phyloP scores from a whole-genome alignment of 2,888 invertebrate species.

The Ormyrus rosae region DNA sequence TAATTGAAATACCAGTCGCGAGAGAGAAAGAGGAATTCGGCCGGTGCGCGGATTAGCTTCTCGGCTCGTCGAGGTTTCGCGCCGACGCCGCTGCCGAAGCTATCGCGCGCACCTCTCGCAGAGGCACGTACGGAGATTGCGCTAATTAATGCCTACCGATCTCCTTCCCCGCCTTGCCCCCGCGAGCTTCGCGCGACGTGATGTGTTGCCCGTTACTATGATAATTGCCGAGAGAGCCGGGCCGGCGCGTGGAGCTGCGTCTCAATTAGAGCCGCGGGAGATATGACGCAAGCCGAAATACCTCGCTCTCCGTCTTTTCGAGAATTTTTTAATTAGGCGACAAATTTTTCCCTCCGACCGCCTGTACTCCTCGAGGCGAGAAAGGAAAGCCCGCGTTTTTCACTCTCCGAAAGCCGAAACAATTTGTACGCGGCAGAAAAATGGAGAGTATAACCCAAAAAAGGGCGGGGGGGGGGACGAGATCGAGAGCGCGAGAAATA shows the following conservation, averaged over 20 bases:
- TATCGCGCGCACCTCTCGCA: conserved; percentile 5
- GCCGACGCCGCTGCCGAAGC: background rate
- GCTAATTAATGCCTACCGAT: conserved; percentile 69
- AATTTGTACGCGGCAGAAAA: conserved; percentile 27
- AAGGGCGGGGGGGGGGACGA: background rate
- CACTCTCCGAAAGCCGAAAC: background rate
- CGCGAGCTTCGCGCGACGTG: conserved; percentile 12
- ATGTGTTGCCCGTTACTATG: conserved; percentile 37
- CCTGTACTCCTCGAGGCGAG: background rate
- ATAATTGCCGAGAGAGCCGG: conserved; percentile 34
- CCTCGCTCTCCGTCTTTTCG: background rate
- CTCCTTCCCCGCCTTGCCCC: background rate
- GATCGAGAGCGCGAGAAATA: background rate
- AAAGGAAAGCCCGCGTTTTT: no score
- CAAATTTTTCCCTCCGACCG: background rate
- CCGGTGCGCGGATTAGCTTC: conserved; percentile 13
- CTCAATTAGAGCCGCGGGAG: conserved; percentile 27
- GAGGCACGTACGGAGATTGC: conserved; percentile 70
- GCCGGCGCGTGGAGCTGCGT: conserved; percentile 24
- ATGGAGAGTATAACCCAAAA: background rate
- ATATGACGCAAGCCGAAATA: background rate
- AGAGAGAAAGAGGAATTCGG: conserved; percentile 14
- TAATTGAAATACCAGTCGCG: conserved; percentile 54
- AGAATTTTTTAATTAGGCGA: background rate
- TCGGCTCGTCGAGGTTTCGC: conserved; percentile 40